These are phyloP conservation scores for Tragulus kanchil DNA, from an alignment of 2,113 vertebrate genomes.

Conservation along the genomic window DNA sequence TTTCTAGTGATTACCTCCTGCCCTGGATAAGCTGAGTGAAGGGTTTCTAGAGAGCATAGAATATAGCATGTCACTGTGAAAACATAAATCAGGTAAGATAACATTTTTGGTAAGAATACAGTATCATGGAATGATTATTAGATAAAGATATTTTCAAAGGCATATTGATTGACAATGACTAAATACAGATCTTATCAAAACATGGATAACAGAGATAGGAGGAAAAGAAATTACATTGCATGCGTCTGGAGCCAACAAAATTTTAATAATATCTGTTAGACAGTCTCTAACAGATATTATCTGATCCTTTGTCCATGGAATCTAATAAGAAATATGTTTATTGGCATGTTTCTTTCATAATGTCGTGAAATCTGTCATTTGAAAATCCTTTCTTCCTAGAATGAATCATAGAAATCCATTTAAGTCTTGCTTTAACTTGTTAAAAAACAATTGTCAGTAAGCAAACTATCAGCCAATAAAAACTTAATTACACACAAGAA, in stretches of 20 bases:
- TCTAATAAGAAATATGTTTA: constrained; percentile 20
- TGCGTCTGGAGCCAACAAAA: neutral
- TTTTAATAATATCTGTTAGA: neutral
- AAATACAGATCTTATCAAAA: constrained; percentile 49
- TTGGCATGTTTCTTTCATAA: neutral
- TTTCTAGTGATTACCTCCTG: neutral
- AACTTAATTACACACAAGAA: constrained; percentile 27
- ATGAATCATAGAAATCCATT: constrained; percentile 27
- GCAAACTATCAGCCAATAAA: constrained; percentile 28
- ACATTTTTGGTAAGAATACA: neutral
- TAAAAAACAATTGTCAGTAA: neutral
- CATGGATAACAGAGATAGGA: neutral
- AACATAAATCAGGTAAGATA: neutral
- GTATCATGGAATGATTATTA: constrained; percentile 31
- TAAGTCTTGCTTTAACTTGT: constrained; percentile 21
- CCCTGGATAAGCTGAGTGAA: neutral
- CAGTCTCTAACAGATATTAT: neutral
- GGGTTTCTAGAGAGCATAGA: neutral
- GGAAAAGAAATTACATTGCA: neutral
- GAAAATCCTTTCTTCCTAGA: constrained; percentile 41
- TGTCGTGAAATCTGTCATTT: neutral
- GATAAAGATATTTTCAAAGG: constrained; percentile 52
- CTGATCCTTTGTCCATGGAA: neutral
- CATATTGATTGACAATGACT: constrained; percentile 42
- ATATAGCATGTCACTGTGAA: neutral